These are phyloP conservation scores for Thaumetopoea pityocampa DNA, from an alignment of 1,140 invertebrate genomes.

Conservation along the genomic window DNA sequence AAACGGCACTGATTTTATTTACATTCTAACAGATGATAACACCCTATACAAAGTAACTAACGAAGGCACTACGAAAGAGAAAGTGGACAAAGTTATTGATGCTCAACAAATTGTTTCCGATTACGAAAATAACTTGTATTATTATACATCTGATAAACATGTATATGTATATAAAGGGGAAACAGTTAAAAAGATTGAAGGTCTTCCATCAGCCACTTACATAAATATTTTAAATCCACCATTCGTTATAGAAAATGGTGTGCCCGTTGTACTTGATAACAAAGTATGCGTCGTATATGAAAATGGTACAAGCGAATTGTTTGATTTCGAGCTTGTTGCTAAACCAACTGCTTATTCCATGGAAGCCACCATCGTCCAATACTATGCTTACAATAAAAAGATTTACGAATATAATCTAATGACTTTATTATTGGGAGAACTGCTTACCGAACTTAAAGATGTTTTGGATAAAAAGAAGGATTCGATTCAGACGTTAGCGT, in stretches of 20 bases:
- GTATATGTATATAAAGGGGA: constrained; percentile 26
- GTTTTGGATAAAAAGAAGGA: constrained; percentile 20
- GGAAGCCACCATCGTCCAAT: constrained; percentile 41
- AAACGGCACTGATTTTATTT: constrained; percentile 34
- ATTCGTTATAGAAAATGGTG: constrained; percentile 33
- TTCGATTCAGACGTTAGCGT: constrained; percentile 18
- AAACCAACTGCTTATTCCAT: constrained; percentile 41
- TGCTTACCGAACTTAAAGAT: constrained; percentile 23
- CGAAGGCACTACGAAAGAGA: constrained; percentile 41
- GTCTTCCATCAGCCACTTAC: constrained; percentile 25
- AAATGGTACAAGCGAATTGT: constrained; percentile 31
- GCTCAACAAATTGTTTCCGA: constrained; percentile 46
- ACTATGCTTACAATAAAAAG: constrained; percentile 44
- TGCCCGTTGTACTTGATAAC: constrained; percentile 29
- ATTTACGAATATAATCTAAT: constrained; percentile 53
- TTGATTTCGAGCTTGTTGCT: constrained; percentile 22
- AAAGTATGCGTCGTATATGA: constrained; percentile 26
- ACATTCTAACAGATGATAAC: constrained; percentile 42
- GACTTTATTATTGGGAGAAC: constrained; percentile 14
- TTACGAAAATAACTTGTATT: constrained; percentile 43
- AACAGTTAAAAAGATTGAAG: constrained; percentile 32
- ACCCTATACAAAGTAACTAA: constrained; percentile 44
- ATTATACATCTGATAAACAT: constrained; percentile 35
- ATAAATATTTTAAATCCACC: constrained; percentile 35
- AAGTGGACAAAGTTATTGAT: constrained; percentile 28